A percentile compares a stretch with the other conserved stretches of the same genome.
phyloP scores from a whole-genome alignment of 64 coral and sea anemone species.

The Montipora efflorescens region DNA sequence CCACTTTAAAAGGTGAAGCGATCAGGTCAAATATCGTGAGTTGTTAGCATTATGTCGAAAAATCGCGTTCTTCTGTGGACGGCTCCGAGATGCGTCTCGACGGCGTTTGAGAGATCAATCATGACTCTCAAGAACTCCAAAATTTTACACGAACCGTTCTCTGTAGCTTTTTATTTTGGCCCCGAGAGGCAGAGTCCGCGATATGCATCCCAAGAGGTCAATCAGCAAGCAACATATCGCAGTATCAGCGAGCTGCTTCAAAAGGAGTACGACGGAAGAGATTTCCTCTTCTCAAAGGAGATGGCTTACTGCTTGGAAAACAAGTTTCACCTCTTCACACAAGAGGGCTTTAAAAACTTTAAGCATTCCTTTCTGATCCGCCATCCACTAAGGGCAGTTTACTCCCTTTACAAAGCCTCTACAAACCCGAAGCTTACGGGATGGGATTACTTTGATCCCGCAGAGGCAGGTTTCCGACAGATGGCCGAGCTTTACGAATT shows the following conservation, averaged over 20 bases:
- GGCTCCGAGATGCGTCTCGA: slow-evolving; percentile 93
- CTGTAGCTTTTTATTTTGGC: slow-evolving; percentile 85
- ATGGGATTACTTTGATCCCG: slow-evolving; percentile 93
- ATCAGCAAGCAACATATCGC: slow-evolving; percentile 62
- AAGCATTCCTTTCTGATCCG: slow-evolving; percentile 92
- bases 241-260: slow-evolving; percentile 60
- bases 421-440: slow-evolving; percentile 87
- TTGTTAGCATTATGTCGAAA: slow-evolving; percentile 41
- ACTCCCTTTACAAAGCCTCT: slow-evolving; percentile 80
- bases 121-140: slow-evolving; percentile 86
- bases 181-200: slow-evolving; percentile 80
- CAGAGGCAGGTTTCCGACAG: slow-evolving; percentile 88
- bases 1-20: background rate
- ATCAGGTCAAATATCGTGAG: background rate
- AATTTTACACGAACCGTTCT: slow-evolving; percentile 93
- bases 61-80: slow-evolving; percentile 87
- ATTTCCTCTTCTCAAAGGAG: slow-evolving; percentile 92
- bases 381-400: slow-evolving; percentile 71
- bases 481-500: slow-evolving; percentile 85
- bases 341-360: slow-evolving; percentile 80
- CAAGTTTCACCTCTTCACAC: slow-evolving; percentile 77
- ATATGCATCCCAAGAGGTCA: slow-evolving; percentile 57
- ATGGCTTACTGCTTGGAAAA: slow-evolving; percentile 95
- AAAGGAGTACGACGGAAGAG: slow-evolving; percentile 81
- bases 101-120: slow-evolving; percentile 94